phyloP scores from a whole-genome alignment of 2,113 vertebrate species.

The Cheilinus undulatus region DNA sequence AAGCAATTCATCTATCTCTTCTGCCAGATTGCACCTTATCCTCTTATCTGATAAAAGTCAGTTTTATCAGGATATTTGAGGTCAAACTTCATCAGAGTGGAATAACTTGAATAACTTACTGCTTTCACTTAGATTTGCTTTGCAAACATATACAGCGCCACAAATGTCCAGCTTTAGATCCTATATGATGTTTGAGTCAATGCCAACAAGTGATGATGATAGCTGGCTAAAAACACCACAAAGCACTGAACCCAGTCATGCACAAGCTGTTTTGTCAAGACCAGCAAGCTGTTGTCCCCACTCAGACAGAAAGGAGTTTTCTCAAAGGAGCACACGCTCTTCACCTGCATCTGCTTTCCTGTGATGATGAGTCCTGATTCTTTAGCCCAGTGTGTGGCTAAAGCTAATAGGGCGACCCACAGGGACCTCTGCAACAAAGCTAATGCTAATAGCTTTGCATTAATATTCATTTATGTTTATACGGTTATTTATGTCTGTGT shows the following conservation, averaged over 20 bases:
- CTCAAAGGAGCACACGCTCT: constrained; percentile 40
- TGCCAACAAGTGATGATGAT: constrained; percentile 10
- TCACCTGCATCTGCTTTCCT: constrained; percentile 53
- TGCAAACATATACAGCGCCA: background rate
- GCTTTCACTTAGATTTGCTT: background rate
- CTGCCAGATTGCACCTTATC: constrained; percentile 49
- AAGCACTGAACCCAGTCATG: constrained; percentile 14
- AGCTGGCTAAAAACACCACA: constrained; percentile 10
- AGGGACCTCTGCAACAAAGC: constrained; percentile 62
- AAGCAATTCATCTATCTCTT: constrained; percentile 50
- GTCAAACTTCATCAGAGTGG: constrained; percentile 16
- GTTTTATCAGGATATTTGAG: constrained; percentile 18
- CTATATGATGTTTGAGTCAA: background rate
- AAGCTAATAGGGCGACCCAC: constrained; percentile 49
- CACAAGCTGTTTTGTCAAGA: constrained; percentile 36
- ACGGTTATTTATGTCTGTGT: constrained; percentile 52
- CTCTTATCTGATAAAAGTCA: constrained; percentile 37
- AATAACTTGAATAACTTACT: background rate
- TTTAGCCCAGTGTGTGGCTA: constrained; percentile 32
- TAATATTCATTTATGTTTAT: constrained; percentile 72
- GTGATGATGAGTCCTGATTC: constrained; percentile 20
- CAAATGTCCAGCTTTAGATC: constrained; percentile 3
- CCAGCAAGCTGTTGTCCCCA: constrained; percentile 48
- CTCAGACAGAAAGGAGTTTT: constrained; percentile 37
- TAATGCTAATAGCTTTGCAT: constrained; percentile 66